Conservation (phyloP, 1,140 invertebrate species). For the Anoplolepis gracilipes region DNA sequence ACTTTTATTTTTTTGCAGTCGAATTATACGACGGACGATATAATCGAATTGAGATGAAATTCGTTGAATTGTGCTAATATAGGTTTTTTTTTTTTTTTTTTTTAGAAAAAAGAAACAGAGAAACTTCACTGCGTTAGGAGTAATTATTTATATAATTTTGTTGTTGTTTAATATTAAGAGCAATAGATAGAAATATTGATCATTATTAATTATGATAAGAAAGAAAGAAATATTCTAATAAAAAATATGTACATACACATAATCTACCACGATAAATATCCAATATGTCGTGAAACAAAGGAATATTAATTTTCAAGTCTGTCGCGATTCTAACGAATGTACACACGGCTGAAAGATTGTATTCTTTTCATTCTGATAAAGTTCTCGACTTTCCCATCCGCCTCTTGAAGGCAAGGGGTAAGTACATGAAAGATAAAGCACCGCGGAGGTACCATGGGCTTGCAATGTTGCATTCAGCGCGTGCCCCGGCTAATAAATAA, state of each 20-base stretch:
- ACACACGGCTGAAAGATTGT: slow-evolving; percentile 38
- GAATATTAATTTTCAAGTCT: slow-evolving; percentile 50
- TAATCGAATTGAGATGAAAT: slow-evolving; percentile 21
- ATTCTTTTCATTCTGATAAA: slow-evolving; percentile 65
- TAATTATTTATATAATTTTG: not conserved
- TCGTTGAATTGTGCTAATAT: no score
- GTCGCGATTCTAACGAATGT: slow-evolving; percentile 37
- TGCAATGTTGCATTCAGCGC: slow-evolving; percentile 81
- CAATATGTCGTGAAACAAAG: slow-evolving; percentile 24
- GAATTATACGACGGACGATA: not conserved
- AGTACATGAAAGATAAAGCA: slow-evolving; percentile 65
- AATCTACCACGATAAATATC: slow-evolving; percentile 18
- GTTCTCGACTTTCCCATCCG: slow-evolving; percentile 54
- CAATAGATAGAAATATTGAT: not conserved
- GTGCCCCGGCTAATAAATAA: slow-evolving; percentile 85
- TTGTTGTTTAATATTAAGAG: not conserved
- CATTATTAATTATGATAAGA: slow-evolving; percentile 11
- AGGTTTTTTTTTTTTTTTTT: no score
- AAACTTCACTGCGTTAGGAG: not conserved
- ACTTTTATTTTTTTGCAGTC: slow-evolving; percentile 1
- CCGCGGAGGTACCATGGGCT: slow-evolving; percentile 32
- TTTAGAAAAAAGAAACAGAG: not conserved
- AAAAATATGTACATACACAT: not conserved
- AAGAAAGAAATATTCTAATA: not conserved
- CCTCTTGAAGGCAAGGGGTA: slow-evolving; percentile 59